phyloP scores from a whole-genome alignment of 2,888 invertebrate species.

The Drosophila planitibia region DNA sequence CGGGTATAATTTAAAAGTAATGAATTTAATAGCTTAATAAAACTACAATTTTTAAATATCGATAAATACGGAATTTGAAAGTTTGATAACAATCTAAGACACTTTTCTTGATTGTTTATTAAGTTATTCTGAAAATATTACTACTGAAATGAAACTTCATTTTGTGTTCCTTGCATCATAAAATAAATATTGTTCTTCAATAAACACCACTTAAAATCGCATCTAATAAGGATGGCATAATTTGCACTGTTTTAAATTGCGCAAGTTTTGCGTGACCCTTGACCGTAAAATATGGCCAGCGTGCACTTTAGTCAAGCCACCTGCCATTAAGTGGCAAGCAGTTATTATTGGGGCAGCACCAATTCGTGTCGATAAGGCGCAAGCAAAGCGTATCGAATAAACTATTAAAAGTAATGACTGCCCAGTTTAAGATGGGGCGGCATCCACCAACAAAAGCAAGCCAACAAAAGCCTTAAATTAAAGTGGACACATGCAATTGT shows the following conservation, averaged over 20 bases:
- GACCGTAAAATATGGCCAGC: conserved; percentile 19
- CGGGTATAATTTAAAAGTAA: not conserved
- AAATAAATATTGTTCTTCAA: not conserved
- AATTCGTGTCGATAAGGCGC: conserved; percentile 30
- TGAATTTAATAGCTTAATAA: not conserved
- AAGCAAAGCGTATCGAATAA: conserved; percentile 31
- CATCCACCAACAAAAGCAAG: conserved; percentile 1
- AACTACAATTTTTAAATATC: not conserved
- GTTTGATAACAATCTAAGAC: not conserved
- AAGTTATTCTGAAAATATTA: not conserved
- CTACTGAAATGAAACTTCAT: not conserved
- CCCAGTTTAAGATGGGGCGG: conserved; percentile 1
- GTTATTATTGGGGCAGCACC: conserved; percentile 1
- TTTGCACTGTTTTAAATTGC: not conserved
- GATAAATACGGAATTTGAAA: not conserved
- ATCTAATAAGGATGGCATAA: not conserved
- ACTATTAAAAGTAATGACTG: conserved; percentile 38
- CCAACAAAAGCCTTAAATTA: conserved; percentile 48
- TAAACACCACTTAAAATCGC: not conserved
- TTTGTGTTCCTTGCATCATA: not conserved
- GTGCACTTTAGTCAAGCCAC: conserved; percentile 16
- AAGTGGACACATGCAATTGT: conserved; percentile 40
- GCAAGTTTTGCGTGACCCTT: conserved; percentile 4
- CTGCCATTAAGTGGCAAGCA: conserved; percentile 5
- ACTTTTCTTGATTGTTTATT: not conserved